A percentile compares a stretch with the other conserved stretches of the same genome.
phyloP scores from a whole-genome alignment of 2,888 invertebrate species.

The Eretmocerus hayati region DNA sequence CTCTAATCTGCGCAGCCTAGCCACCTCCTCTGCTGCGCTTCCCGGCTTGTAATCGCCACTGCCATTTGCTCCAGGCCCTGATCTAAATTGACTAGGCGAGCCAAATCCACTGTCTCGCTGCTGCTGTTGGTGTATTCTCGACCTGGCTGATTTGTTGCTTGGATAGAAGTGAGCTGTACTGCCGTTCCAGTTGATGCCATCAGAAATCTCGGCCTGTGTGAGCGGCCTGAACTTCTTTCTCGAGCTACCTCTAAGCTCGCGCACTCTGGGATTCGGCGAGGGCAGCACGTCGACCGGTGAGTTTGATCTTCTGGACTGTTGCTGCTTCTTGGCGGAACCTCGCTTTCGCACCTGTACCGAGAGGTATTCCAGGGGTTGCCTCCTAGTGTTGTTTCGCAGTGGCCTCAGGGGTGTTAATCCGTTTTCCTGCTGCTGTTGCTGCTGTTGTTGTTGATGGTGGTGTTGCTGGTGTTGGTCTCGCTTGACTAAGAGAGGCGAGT shows the following conservation, averaged over 20 bases:
- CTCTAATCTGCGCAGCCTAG: constrained; percentile 72
- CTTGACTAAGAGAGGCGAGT: constrained; percentile 23
- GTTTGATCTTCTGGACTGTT: constrained; percentile 10
- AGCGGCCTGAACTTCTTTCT: constrained; percentile 53
- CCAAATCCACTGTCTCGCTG: constrained; percentile 7
- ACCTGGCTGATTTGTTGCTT: constrained; percentile 45
- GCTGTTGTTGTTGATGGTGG: not conserved
- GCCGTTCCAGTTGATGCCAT: constrained; percentile 61
- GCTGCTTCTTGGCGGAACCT: constrained; percentile 35
- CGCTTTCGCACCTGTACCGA: constrained; percentile 59
- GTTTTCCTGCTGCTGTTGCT: constrained; percentile 8
- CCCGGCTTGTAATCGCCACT: constrained; percentile 55
- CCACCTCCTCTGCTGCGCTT: constrained; percentile 75
- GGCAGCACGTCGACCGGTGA: constrained; percentile 47
- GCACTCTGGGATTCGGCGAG: constrained; percentile 61
- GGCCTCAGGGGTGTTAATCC: constrained; percentile 35
- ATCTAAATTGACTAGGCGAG: not conserved
- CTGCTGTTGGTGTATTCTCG: constrained; percentile 15
- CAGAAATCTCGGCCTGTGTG: constrained; percentile 35
- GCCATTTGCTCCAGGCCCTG: constrained; percentile 38
- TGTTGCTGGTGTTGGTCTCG: constrained; percentile 2
- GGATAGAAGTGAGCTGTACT: constrained; percentile 62
- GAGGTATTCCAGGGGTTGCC: constrained; percentile 69
- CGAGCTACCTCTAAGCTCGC: constrained; percentile 50
- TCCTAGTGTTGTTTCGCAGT: constrained; percentile 55